Evolutionary conservation across 2,888 invertebrate genomes (phyloP).

Genomic region (Phymatocera aterrima): DNA sequence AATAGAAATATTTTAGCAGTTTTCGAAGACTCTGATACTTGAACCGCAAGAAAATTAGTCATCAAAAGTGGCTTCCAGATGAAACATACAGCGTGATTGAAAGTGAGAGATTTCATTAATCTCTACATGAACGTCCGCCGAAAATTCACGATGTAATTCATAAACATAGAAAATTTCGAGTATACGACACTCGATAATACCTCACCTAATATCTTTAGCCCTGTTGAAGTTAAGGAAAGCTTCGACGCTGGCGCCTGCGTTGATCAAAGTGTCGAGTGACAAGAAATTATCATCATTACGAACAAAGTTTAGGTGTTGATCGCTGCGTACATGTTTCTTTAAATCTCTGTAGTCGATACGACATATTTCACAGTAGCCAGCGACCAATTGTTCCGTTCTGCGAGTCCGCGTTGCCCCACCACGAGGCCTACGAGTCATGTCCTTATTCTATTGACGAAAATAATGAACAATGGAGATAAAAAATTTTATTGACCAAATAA

Average conservation of each 20-base stretch:
- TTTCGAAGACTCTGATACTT: too few relatives aligned
- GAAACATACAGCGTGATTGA: too few relatives aligned
- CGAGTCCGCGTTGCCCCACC: slow-evolving; percentile 70
- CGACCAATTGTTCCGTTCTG: slow-evolving; percentile 70
- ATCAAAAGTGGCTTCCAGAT: background rate
- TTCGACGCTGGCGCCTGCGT: slow-evolving; percentile 81
- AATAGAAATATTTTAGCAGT: too few relatives aligned
- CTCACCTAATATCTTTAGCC: slow-evolving; percentile 71
- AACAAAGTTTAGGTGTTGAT: slow-evolving; percentile 85
- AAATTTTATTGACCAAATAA: background rate
- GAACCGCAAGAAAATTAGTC: background rate
- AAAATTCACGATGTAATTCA: background rate
- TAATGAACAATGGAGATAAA: background rate
- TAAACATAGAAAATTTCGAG: background rate
- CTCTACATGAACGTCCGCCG: too few relatives aligned
- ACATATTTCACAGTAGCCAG: slow-evolving; percentile 89
- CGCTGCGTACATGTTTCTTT: slow-evolving; percentile 83
- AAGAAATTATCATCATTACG: slow-evolving; percentile 86
- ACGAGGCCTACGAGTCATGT: slow-evolving; percentile 74
- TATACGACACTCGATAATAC: slow-evolving; percentile 16
- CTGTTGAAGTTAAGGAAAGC: slow-evolving; percentile 81
- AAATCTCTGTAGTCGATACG: slow-evolving; percentile 84
- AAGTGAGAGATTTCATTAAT: too few relatives aligned
- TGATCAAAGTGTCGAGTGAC: slow-evolving; percentile 84
- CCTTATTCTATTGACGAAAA: slow-evolving; percentile 64